Evolutionary conservation across 2,113 vertebrate species (phyloP).

Genomic region (Tachysurus fulvidraco): DNA sequence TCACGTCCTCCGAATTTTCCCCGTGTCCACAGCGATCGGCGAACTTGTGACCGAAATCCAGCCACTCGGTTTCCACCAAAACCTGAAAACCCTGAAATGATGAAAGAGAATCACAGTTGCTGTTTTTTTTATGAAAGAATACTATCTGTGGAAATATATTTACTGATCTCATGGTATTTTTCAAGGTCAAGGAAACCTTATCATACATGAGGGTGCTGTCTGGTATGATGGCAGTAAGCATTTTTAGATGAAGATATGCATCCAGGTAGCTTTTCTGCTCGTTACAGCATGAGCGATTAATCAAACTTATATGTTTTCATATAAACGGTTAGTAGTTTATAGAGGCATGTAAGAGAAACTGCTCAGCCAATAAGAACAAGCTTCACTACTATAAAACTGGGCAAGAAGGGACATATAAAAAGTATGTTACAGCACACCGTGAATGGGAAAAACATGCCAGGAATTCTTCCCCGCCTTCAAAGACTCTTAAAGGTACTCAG

Average conservation of each 20-base stretch:
- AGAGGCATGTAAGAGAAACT: neutral
- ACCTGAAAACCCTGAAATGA: constrained; percentile 91
- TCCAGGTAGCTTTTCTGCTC: neutral
- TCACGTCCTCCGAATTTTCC: constrained; percentile 92
- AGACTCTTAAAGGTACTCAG: neutral
- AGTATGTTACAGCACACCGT: neutral
- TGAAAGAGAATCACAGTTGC: neutral
- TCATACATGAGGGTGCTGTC: no score
- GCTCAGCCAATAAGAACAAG: neutral
- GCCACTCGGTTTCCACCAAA: constrained; percentile 95
- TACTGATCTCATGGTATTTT: neutral
- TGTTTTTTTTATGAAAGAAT: no score
- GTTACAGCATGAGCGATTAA: neutral
- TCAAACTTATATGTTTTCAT: neutral
- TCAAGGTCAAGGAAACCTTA: neutral
- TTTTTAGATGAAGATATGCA: neutral
- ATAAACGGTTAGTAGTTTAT: neutral
- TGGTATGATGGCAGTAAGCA: neutral
- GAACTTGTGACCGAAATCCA: constrained; percentile 98
- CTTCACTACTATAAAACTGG: neutral
- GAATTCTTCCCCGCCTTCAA: neutral
- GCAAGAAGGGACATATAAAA: neutral
- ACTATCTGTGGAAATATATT: neutral
- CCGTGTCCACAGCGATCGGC: constrained; percentile 96
- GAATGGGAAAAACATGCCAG: neutral